Conservation (phyloP, 2,797 vertebrate genomes). For the Corythornis leucogaster region DNA sequence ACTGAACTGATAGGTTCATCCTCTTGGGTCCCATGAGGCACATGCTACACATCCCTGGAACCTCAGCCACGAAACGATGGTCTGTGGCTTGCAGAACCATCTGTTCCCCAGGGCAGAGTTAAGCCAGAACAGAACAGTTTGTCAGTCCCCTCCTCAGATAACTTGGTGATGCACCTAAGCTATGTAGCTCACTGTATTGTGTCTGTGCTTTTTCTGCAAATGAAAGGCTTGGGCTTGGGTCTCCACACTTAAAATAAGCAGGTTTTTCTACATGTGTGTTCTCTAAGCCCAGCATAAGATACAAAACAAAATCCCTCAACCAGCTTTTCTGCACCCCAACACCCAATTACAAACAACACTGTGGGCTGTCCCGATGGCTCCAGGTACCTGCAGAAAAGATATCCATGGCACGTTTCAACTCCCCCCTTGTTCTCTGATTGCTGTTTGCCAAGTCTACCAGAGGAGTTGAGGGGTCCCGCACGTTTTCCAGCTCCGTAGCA, state of each 20-base stretch:
- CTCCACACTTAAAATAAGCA: not conserved
- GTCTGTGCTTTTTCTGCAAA: not conserved
- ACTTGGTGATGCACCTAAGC: not conserved
- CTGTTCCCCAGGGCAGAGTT: not conserved
- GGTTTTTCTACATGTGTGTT: not conserved
- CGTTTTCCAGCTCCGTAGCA: slow-evolving; percentile 83
- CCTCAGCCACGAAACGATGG: not conserved
- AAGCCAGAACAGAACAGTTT: not conserved
- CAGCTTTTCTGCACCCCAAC: not conserved
- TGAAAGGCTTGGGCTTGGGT: not conserved
- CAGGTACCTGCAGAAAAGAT: slow-evolving; percentile 96
- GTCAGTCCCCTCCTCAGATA: not conserved
- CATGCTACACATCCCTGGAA: rapidly evolving
- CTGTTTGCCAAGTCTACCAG: slow-evolving; percentile 93
- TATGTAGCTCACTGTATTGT: not conserved
- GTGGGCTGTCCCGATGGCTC: not conserved
- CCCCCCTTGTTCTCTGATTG: slow-evolving; percentile 92
- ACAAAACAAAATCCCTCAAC: not conserved
- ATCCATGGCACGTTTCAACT: slow-evolving; percentile 94
- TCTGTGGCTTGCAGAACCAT: not conserved
- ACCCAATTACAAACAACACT: not conserved
- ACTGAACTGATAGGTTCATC: not conserved
- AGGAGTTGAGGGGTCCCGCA: slow-evolving; percentile 92
- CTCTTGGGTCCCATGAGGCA: not conserved
- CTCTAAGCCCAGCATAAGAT: not conserved